A percentile compares a stretch with the other conserved stretches of the same genome.
phyloP scores from a whole-genome alignment of 2,888 invertebrate species.

The Heterodera filipjevi region DNA sequence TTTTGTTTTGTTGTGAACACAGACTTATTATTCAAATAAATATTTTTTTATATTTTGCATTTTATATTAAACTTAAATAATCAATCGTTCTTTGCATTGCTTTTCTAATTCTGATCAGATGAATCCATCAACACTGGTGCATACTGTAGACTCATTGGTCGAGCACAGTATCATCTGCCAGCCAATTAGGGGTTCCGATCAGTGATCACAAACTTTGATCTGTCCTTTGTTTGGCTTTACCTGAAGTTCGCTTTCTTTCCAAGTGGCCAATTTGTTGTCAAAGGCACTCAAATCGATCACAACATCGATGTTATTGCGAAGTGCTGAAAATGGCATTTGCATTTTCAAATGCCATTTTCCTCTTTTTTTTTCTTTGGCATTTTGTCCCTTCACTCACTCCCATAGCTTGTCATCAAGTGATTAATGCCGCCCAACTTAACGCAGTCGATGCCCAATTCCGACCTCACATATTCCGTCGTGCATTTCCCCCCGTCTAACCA shows the following conservation, averaged over 20 bases:
- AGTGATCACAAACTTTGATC: background rate
- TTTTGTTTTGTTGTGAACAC: too few relatives aligned
- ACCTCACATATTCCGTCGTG: slow-evolving; percentile 20
- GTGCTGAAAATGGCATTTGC: slow-evolving; percentile 13
- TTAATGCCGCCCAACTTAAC: slow-evolving; percentile 25
- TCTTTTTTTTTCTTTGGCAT: background rate
- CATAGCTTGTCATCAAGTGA: slow-evolving; percentile 30
- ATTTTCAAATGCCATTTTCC: background rate
- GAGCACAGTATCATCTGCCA: background rate
- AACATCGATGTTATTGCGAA: slow-evolving; percentile 22
- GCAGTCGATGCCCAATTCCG: slow-evolving; percentile 30
- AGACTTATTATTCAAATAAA: too few relatives aligned
- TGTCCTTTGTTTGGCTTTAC: slow-evolving; percentile 2
- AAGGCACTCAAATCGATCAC: slow-evolving; percentile 35
- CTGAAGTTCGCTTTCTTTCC: slow-evolving; percentile 32
- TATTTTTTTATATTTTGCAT: too few relatives aligned
- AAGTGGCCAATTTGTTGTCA: slow-evolving; percentile 37
- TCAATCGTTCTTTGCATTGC: background rate
- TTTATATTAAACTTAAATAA: too few relatives aligned
- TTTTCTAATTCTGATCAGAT: background rate
- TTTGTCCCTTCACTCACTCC: slow-evolving; percentile 1
- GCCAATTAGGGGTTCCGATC: background rate
- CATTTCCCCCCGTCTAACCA: slow-evolving; percentile 37
- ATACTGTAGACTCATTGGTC: slow-evolving; percentile 3
- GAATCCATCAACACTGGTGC: slow-evolving; percentile 21